Percentiles rank a stretch among this genome's conserved stretches.
Conservation (phyloP, 2,113 vertebrate species). For the Plectropomus leopardus region DNA sequence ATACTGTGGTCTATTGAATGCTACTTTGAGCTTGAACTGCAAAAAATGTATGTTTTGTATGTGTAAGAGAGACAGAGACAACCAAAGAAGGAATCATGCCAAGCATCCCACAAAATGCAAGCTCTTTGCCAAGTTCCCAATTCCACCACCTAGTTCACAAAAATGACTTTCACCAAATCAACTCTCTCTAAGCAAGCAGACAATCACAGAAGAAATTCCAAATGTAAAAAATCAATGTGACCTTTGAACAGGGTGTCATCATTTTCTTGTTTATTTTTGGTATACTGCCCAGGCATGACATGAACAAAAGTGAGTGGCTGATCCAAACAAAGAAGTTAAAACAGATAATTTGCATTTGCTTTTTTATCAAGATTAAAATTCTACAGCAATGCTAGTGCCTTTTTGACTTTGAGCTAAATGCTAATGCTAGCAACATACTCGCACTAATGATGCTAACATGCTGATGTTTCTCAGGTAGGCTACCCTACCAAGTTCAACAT, state of each 20-base stretch:
- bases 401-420: neutral
- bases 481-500: neutral
- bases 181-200: neutral
- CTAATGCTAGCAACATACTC: neutral
- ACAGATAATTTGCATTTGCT: neutral
- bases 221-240: too few species aligned
- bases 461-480: neutral
- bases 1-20: slow-evolving; percentile 31
- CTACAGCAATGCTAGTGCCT: neutral
- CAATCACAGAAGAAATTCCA: too few species aligned
- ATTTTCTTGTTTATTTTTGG: neutral
- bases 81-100: slow-evolving; percentile 16
- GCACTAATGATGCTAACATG: neutral
- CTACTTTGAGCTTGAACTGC: slow-evolving; percentile 39
- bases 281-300: neutral
- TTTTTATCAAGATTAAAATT: neutral
- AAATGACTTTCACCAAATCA: neutral
- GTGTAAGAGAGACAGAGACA: slow-evolving; percentile 15
- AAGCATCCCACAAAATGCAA: slow-evolving; percentile 8
- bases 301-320: neutral
- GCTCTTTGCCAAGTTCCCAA: slow-evolving; percentile 6
- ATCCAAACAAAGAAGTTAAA: neutral
- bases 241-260: neutral
- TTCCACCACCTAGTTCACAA: slow-evolving; percentile 4
- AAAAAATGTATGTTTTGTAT: slow-evolving; percentile 34